phyloP scores from a whole-genome alignment of 2,113 vertebrate genomes.

The Heptranchias perlo region DNA sequence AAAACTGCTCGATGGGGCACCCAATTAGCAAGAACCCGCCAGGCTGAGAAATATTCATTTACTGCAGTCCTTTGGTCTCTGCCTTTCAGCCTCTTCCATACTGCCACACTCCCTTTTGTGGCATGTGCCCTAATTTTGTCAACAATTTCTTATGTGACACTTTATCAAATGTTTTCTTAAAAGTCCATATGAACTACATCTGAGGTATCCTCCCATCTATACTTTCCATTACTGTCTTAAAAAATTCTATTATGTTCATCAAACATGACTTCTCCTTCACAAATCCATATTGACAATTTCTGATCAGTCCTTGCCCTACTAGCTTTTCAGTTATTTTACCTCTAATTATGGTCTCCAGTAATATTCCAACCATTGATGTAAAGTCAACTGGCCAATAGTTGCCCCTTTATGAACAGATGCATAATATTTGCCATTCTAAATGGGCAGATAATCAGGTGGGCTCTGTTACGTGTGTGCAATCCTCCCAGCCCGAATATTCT shows the following conservation, averaged over 20 bases:
- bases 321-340: neutral
- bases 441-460: neutral
- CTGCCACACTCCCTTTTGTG: too few relatives aligned
- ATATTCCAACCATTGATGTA: neutral
- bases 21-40: neutral
- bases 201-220: neutral
- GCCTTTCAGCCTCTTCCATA: neutral
- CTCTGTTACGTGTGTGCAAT: neutral
- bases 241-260: neutral
- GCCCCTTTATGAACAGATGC: neutral
- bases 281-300: neutral
- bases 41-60: neutral
- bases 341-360: neutral
- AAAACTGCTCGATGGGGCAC: neutral
- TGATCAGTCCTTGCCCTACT: neutral
- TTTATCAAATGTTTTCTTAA: neutral
- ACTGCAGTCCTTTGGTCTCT: neutral
- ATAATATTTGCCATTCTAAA: neutral
- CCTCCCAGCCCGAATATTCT: neutral
- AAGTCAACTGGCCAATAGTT: neutral
- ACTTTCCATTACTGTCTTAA: neutral
- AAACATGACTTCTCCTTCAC: neutral
- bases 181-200: neutral
- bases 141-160: neutral
- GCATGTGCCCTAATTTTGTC: too few relatives aligned